phyloP scores from a whole-genome alignment of 2,888 invertebrate species.

The Himalopsyche kuldschensis region DNA sequence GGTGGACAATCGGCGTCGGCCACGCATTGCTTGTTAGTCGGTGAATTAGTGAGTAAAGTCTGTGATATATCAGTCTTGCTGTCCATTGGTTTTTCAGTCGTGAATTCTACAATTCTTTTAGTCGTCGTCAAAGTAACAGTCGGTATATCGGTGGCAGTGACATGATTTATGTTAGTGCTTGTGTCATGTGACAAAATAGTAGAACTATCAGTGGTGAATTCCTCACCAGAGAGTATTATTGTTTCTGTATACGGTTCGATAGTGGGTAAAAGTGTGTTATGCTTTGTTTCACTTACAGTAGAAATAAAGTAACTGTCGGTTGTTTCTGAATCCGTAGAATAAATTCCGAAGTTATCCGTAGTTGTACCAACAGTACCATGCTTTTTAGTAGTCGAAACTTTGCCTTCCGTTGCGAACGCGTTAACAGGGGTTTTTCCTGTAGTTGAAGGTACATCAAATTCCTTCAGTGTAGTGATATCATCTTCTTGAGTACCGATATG shows the following conservation, averaged over 20 bases:
- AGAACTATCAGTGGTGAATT: neutral
- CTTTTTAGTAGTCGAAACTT: neutral
- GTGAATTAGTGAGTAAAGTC: slow-evolving; percentile 36
- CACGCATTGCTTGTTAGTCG: slow-evolving; percentile 57
- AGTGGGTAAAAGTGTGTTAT: neutral
- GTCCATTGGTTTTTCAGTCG: neutral
- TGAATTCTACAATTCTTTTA: neutral
- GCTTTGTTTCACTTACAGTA: neutral
- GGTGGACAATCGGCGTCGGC: slow-evolving; percentile 65
- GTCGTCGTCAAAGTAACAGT: neutral
- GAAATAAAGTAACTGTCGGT: neutral
- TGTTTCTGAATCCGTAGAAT: neutral
- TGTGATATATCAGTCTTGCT: slow-evolving; percentile 11
- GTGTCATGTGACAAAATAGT: neutral
- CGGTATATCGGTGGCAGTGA: neutral
- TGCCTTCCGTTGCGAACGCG: neutral
- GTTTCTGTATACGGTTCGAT: neutral
- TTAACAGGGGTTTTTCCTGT: neutral
- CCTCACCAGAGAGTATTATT: neutral
- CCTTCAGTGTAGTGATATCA: neutral
- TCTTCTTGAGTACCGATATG: neutral
- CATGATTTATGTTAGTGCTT: neutral
- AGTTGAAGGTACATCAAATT: neutral
- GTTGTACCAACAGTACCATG: neutral
- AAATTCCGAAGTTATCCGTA: neutral